phyloP scores from a whole-genome alignment of 2,113 vertebrate genomes.

The Salvelinus alpinus region DNA sequence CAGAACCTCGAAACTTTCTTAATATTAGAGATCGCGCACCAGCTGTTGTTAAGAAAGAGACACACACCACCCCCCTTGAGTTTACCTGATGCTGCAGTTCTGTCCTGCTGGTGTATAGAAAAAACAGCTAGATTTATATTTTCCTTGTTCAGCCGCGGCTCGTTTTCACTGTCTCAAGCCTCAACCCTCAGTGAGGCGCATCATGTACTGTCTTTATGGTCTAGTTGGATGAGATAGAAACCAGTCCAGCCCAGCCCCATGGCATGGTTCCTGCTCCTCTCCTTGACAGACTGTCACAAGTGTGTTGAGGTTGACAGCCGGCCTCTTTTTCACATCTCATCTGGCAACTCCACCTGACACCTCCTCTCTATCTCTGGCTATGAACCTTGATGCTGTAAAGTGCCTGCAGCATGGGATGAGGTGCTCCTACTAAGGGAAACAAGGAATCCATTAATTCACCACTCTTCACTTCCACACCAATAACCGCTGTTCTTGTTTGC shows the following conservation, averaged over 20 bases:
- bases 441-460: neutral
- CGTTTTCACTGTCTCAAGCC: no score
- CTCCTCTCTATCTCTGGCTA: neutral
- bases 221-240: neutral
- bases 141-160: no score
- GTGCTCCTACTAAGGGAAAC: neutral
- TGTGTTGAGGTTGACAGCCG: constrained; percentile 1
- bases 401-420: neutral
- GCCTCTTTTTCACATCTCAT: constrained; percentile 1
- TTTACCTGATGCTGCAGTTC: no score
- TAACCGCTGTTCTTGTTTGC: neutral
- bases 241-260: neutral
- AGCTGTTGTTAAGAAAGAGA: no score
- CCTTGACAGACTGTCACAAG: neutral
- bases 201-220: no score
- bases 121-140: no score
- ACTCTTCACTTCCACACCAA: neutral
- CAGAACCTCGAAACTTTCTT: no score
- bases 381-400: neutral
- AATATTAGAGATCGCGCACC: no score
- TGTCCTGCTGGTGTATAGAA: no score
- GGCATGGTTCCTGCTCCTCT: no score
- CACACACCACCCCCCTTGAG: no score
- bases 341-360: constrained; percentile 4
- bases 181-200: no score